Conservation (phyloP, 2,113 vertebrate genomes). For the Ornithorhynchus anatinus region DNA sequence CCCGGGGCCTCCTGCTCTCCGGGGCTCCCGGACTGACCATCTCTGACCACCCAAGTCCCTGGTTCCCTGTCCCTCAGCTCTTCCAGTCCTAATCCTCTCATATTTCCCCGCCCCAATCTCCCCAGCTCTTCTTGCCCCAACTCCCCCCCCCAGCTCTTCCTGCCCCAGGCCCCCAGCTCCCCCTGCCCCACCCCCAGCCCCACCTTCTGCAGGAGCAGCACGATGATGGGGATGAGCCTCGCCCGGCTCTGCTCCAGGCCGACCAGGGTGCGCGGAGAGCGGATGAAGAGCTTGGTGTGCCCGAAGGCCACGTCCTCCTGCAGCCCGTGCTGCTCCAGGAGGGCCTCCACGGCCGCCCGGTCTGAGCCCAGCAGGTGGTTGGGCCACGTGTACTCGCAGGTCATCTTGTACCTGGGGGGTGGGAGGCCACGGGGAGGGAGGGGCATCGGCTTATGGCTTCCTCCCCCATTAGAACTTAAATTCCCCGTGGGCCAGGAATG, state of each 20-base stretch:
- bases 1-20: too few species aligned
- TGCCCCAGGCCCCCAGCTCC: neutral
- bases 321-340: slow-evolving; percentile 87
- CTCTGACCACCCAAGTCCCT: neutral
- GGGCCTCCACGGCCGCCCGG: slow-evolving; percentile 80
- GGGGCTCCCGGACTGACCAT: too few species aligned
- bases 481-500: too few species aligned
- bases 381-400: slow-evolving; percentile 96
- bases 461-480: too few species aligned
- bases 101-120: neutral
- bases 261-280: slow-evolving; percentile 84
- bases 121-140: neutral
- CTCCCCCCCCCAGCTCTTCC: neutral
- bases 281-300: slow-evolving; percentile 87
- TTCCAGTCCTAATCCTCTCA: neutral
- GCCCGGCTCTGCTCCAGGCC: slow-evolving; percentile 83
- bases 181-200: too few species aligned
- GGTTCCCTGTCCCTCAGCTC: neutral
- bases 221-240: slow-evolving; percentile 88
- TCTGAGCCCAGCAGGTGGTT: slow-evolving; percentile 89
- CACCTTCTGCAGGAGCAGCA: slow-evolving; percentile 94
- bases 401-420: slow-evolving; percentile 90
- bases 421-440: neutral
- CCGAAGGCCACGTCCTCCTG: slow-evolving; percentile 89
- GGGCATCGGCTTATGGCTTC: too few species aligned